Percentiles rank a stretch among this genome's conserved stretches.
These are phyloP conservation scores for Drosophila arizonae DNA, from an alignment of 1,140 invertebrate genomes.

Conservation along the genomic window DNA sequence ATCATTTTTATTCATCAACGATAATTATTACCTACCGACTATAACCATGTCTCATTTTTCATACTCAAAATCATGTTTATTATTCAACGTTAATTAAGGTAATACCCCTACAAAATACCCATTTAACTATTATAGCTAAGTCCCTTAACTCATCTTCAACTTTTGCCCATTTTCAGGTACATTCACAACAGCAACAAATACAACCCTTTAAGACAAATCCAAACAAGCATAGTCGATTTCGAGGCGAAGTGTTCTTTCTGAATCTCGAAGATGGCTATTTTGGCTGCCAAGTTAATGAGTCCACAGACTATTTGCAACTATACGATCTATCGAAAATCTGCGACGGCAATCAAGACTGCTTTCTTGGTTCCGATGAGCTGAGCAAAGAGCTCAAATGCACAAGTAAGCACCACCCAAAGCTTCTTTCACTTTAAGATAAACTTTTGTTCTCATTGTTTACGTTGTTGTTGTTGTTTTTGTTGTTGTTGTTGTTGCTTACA, in stretches of 20 bases:
- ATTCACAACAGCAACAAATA: constrained; percentile 85
- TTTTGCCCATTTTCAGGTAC: constrained; percentile 85
- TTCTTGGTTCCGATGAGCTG: constrained; percentile 94
- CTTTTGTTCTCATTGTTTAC: constrained; percentile 7
- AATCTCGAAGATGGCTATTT: constrained; percentile 98
- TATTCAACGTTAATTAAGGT: no score
- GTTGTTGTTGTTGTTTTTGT: constrained; percentile 2
- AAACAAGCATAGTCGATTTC: constrained; percentile 86
- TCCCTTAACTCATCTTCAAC: background rate
- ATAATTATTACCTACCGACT: no score
- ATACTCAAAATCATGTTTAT: no score
- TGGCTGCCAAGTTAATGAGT: constrained; percentile 98
- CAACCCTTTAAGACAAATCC: constrained; percentile 78
- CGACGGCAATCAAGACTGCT: constrained; percentile 95
- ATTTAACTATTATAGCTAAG: background rate
- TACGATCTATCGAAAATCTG: constrained; percentile 97
- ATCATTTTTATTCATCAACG: no score
- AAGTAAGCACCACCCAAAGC: constrained; percentile 85
- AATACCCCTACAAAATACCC: no score
- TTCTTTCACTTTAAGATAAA: constrained; percentile 5
- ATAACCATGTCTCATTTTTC: no score
- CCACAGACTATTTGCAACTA: constrained; percentile 95
- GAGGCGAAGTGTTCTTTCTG: constrained; percentile 96
- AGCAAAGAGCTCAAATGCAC: constrained; percentile 95
- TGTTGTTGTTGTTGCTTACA: constrained; percentile 76